Conservation (phyloP, 1,140 invertebrate genomes). For the Halictus rubicundus region DNA sequence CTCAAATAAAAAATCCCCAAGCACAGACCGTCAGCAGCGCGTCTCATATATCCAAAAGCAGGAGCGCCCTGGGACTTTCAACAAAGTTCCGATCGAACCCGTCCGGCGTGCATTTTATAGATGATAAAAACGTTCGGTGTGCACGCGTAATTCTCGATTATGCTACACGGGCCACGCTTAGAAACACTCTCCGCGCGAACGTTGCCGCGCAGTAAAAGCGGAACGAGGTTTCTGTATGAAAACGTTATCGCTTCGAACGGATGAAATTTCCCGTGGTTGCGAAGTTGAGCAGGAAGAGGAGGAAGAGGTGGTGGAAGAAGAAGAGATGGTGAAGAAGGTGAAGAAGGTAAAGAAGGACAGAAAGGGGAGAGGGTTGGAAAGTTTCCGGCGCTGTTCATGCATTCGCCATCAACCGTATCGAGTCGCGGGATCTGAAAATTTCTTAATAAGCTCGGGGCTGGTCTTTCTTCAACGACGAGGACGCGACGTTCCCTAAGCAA, state of each 20-base stretch:
- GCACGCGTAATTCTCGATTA: neutral
- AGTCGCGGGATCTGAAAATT: neutral
- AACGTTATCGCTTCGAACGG: neutral
- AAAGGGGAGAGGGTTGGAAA: neutral
- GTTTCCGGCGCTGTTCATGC: neutral
- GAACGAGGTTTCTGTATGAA: neutral
- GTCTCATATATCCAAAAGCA: no score
- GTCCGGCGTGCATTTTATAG: neutral
- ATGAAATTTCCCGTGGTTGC: neutral
- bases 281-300: no score
- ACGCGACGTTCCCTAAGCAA: neutral
- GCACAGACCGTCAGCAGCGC: no score
- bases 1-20: no score
- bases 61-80: neutral
- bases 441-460: constrained; percentile 2
- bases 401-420: constrained; percentile 10
- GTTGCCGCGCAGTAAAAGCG: constrained; percentile 4
- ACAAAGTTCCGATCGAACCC: neutral
- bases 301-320: no score
- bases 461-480: neutral
- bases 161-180: neutral
- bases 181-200: neutral
- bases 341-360: no score
- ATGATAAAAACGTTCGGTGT: constrained; percentile 7
- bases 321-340: no score